A percentile compares a stretch with the other conserved stretches of the same genome.
phyloP scores from a whole-genome alignment of 2,888 invertebrate species.

The Nowickia ferox region DNA sequence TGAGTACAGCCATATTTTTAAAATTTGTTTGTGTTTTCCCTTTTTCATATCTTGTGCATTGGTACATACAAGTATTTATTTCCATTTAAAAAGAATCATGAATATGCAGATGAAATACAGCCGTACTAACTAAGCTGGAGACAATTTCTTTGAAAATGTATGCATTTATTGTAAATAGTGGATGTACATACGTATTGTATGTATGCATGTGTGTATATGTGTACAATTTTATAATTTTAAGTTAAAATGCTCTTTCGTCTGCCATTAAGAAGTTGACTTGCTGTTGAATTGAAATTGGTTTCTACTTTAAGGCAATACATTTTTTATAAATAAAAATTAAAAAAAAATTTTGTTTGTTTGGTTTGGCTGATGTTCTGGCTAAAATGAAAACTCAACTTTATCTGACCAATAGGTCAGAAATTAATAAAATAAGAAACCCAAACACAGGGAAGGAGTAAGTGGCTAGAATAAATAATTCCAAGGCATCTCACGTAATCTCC shows the following conservation, averaged over 20 bases:
- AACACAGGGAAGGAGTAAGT: constrained; percentile 9
- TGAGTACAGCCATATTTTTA: constrained; percentile 44
- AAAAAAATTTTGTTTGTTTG: constrained; percentile 57
- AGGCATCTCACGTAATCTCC: constrained; percentile 77
- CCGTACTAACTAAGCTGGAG: constrained; percentile 32
- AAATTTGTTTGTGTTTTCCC: constrained; percentile 15
- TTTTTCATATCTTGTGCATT: neutral
- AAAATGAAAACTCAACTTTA: constrained; percentile 13
- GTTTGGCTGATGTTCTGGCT: constrained; percentile 32
- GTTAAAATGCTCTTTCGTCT: constrained; percentile 24
- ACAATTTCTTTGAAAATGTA: constrained; percentile 14
- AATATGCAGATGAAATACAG: constrained; percentile 1
- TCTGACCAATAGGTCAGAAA: constrained; percentile 2
- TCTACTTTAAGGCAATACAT: constrained; percentile 67
- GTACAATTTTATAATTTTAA: neutral
- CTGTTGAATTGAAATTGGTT: constrained; percentile 56
- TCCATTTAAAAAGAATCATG: neutral
- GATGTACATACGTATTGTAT: too few relatives aligned
- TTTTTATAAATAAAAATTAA: constrained; percentile 77
- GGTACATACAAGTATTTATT: constrained; percentile 2
- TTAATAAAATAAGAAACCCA: constrained; percentile 14
- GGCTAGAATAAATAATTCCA: constrained; percentile 42
- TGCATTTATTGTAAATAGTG: too few relatives aligned
- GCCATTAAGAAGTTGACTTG: constrained; percentile 46
- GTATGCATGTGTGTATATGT: too few relatives aligned